Base-by-base conservation (phyloP, 2,888 invertebrate species). In the Heliconius aoede region DNA sequence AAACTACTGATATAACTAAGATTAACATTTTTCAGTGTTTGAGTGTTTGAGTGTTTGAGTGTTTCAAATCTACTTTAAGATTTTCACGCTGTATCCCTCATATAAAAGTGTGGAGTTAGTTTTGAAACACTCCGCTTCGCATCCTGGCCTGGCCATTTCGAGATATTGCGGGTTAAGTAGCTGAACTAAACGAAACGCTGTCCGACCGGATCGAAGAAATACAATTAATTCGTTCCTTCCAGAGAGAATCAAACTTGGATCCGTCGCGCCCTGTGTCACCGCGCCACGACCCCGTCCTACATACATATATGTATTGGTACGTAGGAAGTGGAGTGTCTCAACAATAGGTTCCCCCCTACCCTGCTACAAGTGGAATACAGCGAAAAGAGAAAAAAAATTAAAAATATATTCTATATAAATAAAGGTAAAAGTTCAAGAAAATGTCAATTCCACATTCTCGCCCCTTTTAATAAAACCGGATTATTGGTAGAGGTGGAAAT, bases 401-500 rank as follows among this genome's bases (percentile, higher is more conserved):
- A 21, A 21, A 18, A 0, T 21, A n/a, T 55, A n/a, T 55, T n/a
- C n/a, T n/a, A n/a, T n/a, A n/a, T 55, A 21, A n/a, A 46, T 46
- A 55, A 55, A n/a, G n/a, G 3, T 55, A 55, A 55, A 15, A 68
- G 46, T 28, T 51, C n/a, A 69, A 30, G 51, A 28, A 46, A 28
- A 28, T n/a, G 15, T 69, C 68, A 15, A 18, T 28, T 28, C 21
- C 7, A 65, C 36, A 40, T 55, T 51, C 30, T 55, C 69, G 55
- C 69, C 69, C 69, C 21, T 69, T 69, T 69, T 69, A 69, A 69
- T 69, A 69, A 51, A 55, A 69, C 28, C 51, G 69, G 69, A 69
- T 55, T 69, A 69, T 30, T 69, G 55, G 55, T 46, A 55, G 55
- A 46, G 8, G 55, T 46, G 55, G 30, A 55, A 30, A 51, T 68